Evolutionary conservation across 2,797 vertebrate genomes (phyloP), one percentile per base, ranked within the genome.

Genomic region (Rhincodon typus): DNA sequence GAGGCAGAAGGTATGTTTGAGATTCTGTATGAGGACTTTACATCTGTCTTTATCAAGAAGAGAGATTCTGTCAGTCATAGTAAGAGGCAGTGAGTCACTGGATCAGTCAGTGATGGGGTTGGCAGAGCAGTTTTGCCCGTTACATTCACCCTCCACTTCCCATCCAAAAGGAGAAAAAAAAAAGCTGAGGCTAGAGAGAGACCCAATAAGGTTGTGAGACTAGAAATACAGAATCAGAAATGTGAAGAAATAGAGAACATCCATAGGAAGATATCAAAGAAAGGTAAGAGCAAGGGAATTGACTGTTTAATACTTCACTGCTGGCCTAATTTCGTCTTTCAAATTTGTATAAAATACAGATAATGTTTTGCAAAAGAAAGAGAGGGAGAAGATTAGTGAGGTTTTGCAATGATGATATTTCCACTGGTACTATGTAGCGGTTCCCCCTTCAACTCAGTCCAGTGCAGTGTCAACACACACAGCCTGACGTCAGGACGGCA

Each of bases 381-480:
- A 62, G 90, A 50, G 57, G 25, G 34, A 50, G 67, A 42, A 7
- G 2, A 53, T 53, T 4, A 19, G 21, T 13, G 69, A 34, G 67
- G 67, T 70, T 70, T 72, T 50, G 46, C 27, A 4, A 17, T 53
- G 94, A 50, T 94, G 62, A 21, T 42, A 25, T 72, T 94, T 74
- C 69, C 94, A 72, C 53, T 72, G 94, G 42, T 94, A 74, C 38
- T 34, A 5, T 38, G 42, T 30, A 12, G 13, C 10, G 70, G 69
- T 74, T 70, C 50, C 94, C 69, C 69, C 42, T 74, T 94, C 23
- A 46, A 46, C 42, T 74, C 27, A 27, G 69, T 53, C 70, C 70
- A 94, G 67, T 74, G 94, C 69, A 72, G 46, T 94, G 94, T 94
- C 50, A 74, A 94, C 34, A 74, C 94, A 74, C 74, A 94, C 69